These are phyloP conservation scores for Drosophila virilis DNA, from an alignment of 1,140 invertebrate genomes.

Conservation along the genomic window DNA sequence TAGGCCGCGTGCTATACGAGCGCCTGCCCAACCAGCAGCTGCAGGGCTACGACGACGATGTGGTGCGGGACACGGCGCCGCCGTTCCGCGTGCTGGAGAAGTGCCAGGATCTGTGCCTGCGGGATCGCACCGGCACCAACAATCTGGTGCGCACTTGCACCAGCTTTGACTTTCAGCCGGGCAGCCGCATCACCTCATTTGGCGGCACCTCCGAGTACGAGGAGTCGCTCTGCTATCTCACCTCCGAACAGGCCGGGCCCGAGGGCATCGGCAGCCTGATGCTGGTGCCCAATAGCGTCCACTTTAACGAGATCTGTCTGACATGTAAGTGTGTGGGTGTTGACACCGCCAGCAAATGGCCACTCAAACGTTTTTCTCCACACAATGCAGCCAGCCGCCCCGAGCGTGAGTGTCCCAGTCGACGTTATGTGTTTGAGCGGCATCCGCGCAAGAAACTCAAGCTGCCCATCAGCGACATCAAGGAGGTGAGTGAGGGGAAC, in stretches of 20 bases:
- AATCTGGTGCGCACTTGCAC: conserved; percentile 92
- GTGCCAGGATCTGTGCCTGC: conserved; percentile 92
- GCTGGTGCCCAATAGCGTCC: conserved; percentile 93
- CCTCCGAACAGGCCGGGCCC: conserved; percentile 91
- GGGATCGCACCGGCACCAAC: conserved; percentile 91
- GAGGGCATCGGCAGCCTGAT: conserved; percentile 94
- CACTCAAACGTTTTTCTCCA: conserved; percentile 5
- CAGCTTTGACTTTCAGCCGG: conserved; percentile 95
- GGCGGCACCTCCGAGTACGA: conserved; percentile 93
- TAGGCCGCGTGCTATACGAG: conserved; percentile 94
- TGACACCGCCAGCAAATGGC: conserved; percentile 12
- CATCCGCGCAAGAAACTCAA: conserved; percentile 93
- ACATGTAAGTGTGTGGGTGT: conserved; percentile 89
- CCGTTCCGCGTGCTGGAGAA: conserved; percentile 94
- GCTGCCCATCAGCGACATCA: conserved; percentile 90
- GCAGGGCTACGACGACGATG: conserved; percentile 94
- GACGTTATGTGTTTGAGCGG: conserved; percentile 94
- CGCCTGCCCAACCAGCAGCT: conserved; percentile 94
- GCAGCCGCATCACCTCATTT: conserved; percentile 91
- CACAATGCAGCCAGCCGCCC: conserved; percentile 89
- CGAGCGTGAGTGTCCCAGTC: conserved; percentile 93
- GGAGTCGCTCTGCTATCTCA: conserved; percentile 95
- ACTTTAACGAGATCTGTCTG: conserved; percentile 95
- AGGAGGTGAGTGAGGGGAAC: conserved; percentile 86
- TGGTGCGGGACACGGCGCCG: conserved; percentile 92